Evolutionary conservation across 2,888 invertebrate genomes (phyloP).

Genomic region (Monoplex corrugatus): DNA sequence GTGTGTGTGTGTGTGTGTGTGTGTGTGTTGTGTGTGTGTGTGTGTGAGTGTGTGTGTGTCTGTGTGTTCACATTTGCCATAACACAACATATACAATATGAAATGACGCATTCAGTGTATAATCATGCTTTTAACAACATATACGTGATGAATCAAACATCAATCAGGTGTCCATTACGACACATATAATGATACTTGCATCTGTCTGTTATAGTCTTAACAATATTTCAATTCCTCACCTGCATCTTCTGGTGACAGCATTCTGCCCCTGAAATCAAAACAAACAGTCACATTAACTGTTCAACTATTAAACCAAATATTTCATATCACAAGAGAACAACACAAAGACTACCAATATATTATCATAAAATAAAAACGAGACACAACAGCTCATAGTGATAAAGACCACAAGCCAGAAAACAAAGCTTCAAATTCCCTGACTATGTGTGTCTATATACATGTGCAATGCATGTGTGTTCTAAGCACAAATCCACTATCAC

Average conservation of each 20-base stretch:
- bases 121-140: too few relatives aligned
- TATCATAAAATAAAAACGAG: neutral
- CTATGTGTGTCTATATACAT: too few relatives aligned
- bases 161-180: too few relatives aligned
- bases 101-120: too few relatives aligned
- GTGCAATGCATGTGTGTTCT: too few relatives aligned
- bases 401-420: neutral
- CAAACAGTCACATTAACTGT: neutral
- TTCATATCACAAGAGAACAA: neutral
- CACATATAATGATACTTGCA: neutral
- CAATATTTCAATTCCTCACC: slow-evolving; percentile 50
- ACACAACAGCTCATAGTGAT: neutral
- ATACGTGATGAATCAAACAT: too few relatives aligned
- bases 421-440: too few relatives aligned
- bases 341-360: neutral
- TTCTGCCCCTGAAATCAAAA: slow-evolving; percentile 50
- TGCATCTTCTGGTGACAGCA: slow-evolving; percentile 46
- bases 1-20: too few relatives aligned
- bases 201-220: neutral
- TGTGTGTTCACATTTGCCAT: neutral
- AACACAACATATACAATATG: neutral
- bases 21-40: neutral
- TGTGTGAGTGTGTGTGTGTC: slow-evolving; percentile 18
- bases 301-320: too few relatives aligned
- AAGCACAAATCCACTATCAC: too few relatives aligned